Conservation (phyloP, 2,797 vertebrate genomes). For the Erpetoichthys calabaricus region DNA sequence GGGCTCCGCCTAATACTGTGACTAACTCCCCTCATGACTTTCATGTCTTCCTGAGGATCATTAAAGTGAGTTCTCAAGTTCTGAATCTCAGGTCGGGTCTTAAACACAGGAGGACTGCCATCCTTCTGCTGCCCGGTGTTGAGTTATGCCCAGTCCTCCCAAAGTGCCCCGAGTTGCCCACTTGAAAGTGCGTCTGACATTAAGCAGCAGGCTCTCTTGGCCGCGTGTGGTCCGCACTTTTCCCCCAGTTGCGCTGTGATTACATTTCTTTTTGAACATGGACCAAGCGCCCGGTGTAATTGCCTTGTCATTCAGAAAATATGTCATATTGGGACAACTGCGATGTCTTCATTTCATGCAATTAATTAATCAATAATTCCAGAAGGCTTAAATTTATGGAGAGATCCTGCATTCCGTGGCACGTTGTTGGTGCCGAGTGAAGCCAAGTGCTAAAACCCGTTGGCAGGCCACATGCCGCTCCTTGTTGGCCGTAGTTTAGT, state of each 20-base stretch:
- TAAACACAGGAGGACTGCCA: not conserved
- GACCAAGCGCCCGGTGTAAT: constrained; percentile 12
- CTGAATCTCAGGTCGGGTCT: not conserved
- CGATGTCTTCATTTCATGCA: constrained; percentile 20
- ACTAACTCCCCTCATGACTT: too few species aligned
- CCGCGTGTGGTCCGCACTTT: constrained; percentile 6
- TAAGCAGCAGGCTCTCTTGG: constrained; percentile 7
- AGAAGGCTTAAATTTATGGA: constrained; percentile 14
- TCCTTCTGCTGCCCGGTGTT: not conserved
- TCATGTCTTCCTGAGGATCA: not conserved
- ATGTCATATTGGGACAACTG: constrained; percentile 20
- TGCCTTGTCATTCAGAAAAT: constrained; percentile 17
- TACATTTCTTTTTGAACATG: constrained; percentile 17
- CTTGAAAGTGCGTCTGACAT: constrained; percentile 6
- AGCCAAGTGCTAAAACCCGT: not conserved
- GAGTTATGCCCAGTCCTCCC: constrained; percentile 7
- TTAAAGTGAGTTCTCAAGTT: constrained; percentile 6
- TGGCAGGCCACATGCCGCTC: not conserved
- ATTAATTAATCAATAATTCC: constrained; percentile 28
- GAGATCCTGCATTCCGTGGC: constrained; percentile 7
- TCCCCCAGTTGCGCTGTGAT: constrained; percentile 14
- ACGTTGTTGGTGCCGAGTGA: not conserved
- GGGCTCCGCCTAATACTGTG: too few species aligned
- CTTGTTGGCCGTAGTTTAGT: too few species aligned
- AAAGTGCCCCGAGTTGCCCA: not conserved